A percentile compares a stretch with the other conserved stretches of the same genome.
Conservation (phyloP, 2,113 vertebrate species). For the Thalassarche chlororhynchos region DNA sequence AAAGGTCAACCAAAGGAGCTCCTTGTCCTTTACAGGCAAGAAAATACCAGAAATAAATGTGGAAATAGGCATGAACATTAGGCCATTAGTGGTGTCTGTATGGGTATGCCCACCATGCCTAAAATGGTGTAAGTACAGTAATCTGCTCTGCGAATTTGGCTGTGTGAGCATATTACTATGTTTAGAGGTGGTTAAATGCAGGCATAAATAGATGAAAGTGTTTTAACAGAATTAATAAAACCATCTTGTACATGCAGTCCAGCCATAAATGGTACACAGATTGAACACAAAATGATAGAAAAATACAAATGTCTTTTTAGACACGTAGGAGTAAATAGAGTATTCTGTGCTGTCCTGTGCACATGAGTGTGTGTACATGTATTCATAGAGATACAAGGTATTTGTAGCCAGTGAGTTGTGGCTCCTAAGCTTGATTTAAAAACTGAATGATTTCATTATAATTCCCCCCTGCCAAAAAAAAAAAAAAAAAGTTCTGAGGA, state of each 20-base stretch:
- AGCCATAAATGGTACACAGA: background rate
- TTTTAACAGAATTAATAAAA: background rate
- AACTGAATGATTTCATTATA: background rate
- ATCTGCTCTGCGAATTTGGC: background rate
- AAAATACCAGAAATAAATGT: background rate
- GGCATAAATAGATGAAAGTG: background rate
- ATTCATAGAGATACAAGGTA: background rate
- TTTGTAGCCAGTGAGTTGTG: background rate
- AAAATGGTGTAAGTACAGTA: background rate
- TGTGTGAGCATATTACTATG: background rate
- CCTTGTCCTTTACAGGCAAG: background rate
- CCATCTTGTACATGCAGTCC: background rate
- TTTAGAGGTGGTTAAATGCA: background rate
- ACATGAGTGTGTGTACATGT: accelerated
- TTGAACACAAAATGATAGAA: background rate
- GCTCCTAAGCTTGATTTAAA: background rate
- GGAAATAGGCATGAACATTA: background rate
- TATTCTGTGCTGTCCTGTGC: background rate
- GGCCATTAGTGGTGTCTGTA: background rate
- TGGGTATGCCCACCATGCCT: background rate
- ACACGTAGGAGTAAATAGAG: background rate
- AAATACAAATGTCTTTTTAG: background rate
- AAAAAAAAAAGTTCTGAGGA: background rate
- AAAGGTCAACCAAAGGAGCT: background rate
- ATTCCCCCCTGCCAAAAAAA: background rate